phyloP scores from a whole-genome alignment of 2,888 invertebrate genomes.

The Scrobipalpa costella region DNA sequence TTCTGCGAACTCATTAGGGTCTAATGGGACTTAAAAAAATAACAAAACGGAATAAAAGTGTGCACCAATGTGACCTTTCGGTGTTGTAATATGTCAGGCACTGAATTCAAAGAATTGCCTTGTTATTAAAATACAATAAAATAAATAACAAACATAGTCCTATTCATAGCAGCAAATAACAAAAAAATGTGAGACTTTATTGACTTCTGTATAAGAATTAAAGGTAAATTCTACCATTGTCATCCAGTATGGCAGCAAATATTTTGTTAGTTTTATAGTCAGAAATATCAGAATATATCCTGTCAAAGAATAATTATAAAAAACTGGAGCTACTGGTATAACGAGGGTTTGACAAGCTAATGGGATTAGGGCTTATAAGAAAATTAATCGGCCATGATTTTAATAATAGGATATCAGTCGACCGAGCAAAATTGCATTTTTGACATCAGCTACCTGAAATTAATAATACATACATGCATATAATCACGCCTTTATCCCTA shows the following conservation, averaged over 20 bases:
- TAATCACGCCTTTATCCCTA: no score
- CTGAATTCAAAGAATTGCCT: background rate
- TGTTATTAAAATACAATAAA: background rate
- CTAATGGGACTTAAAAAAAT: conserved; percentile 23
- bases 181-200: background rate
- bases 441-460: conserved; percentile 14
- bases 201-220: no score
- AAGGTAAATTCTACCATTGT: no score
- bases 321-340: conserved; percentile 5
- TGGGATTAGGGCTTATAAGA: conserved; percentile 23
- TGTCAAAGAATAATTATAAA: background rate
- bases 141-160: background rate
- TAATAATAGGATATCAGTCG: conserved; percentile 16
- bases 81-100: conserved; percentile 6
- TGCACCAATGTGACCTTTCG: conserved; percentile 27
- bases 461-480: no score
- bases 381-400: conserved; percentile 7
- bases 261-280: background rate
- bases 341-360: conserved; percentile 25
- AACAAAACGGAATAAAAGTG: conserved; percentile 11
- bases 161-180: background rate
- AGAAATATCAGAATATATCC: background rate
- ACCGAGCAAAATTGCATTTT: conserved; percentile 11
- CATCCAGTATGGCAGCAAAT: background rate
- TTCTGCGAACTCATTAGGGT: conserved; percentile 34